phyloP scores from a whole-genome alignment of 1,140 invertebrate genomes.

The Lamellibrachia luymesi region DNA sequence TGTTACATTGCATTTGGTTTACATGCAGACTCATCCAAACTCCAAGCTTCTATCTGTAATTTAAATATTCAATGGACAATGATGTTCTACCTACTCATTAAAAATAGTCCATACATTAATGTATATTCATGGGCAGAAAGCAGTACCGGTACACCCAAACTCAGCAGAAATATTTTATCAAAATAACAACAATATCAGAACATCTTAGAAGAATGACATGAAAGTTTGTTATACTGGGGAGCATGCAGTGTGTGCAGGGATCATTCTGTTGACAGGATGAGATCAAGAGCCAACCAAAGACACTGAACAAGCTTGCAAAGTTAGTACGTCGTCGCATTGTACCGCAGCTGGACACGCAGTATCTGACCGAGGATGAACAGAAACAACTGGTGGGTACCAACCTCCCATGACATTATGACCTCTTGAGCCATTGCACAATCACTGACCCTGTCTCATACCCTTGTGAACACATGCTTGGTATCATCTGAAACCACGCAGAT shows the following conservation, averaged over 20 bases:
- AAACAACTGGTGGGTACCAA: constrained; percentile 38
- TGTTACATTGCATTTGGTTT: too few relatives aligned
- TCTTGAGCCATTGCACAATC: background rate
- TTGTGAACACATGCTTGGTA: too few relatives aligned
- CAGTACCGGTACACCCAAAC: background rate
- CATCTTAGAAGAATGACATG: background rate
- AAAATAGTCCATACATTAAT: background rate
- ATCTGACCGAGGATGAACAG: constrained; percentile 48
- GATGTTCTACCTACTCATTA: constrained; percentile 12
- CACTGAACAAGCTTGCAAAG: constrained; percentile 42
- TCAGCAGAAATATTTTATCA: background rate
- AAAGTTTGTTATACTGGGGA: background rate
- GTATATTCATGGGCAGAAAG: background rate
- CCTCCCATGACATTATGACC: background rate
- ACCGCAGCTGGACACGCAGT: constrained; percentile 42
- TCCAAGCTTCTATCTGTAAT: too few relatives aligned
- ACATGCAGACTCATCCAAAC: too few relatives aligned
- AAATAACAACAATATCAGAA: background rate
- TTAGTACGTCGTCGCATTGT: constrained; percentile 46
- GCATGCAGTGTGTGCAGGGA: background rate
- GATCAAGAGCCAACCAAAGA: constrained; percentile 43
- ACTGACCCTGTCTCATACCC: too few relatives aligned
- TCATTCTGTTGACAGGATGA: constrained; percentile 39
- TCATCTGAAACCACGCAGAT: too few relatives aligned
- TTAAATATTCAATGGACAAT: too few relatives aligned